Conservation (phyloP, 2,113 vertebrate species). For the Panthera tigris region DNA sequence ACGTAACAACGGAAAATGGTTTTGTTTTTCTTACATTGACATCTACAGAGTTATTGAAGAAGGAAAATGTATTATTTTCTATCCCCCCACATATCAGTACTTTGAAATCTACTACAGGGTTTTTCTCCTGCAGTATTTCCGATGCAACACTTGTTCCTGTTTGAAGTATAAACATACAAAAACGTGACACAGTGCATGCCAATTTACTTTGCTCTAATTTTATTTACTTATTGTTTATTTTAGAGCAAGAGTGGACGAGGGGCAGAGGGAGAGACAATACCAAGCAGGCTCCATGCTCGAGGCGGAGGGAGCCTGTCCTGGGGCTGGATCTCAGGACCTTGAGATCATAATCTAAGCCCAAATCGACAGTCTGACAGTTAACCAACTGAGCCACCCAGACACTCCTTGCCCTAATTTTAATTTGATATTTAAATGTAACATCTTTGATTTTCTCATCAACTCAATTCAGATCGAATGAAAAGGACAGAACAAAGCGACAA, state of each 20-base stretch:
- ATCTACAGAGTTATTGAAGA: background rate
- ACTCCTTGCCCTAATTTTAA: background rate
- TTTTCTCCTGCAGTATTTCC: background rate
- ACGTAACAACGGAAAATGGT: background rate
- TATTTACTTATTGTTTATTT: background rate
- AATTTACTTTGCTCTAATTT: background rate
- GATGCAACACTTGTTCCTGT: background rate
- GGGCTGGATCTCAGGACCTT: too few species aligned
- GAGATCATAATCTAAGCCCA: too few species aligned
- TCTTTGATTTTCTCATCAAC: background rate
- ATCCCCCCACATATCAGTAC: background rate
- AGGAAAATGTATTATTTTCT: background rate
- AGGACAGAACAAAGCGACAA: background rate
- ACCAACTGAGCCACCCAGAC: too few species aligned
- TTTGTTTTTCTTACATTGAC: background rate
- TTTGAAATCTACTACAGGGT: background rate
- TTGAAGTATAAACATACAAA: background rate
- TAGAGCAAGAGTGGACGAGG: too few species aligned
- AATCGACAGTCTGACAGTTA: too few species aligned
- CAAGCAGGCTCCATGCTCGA: too few species aligned
- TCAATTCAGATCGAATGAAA: background rate
- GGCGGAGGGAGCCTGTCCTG: too few species aligned
- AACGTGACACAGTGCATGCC: fast-evolving
- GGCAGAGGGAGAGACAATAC: too few species aligned
- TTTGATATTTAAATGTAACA: background rate